Base-by-base conservation (phyloP, 1,140 invertebrate genomes). In the Aleiodes sp. region DNA sequence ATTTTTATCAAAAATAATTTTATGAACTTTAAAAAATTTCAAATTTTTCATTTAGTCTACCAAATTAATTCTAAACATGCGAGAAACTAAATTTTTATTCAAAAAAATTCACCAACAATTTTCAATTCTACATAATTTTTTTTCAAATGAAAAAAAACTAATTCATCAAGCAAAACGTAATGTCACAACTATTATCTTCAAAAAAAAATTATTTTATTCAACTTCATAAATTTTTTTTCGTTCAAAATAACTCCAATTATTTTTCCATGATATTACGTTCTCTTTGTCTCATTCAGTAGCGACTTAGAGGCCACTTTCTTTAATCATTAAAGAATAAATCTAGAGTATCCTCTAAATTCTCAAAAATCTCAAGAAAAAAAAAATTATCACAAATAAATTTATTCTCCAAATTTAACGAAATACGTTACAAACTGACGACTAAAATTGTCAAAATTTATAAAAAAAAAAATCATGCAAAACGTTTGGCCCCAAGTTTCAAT, bases 181-280 rank as follows among this genome's bases (percentile, higher is more conserved):
- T 57, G 52, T 66, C 52, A 39, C 29, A 28, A 24, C n/a, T 56
- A 35, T 60, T 24, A 9, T n/a, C n/a, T n/a, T n/a, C n/a, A n/a
- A 46, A 28, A 21, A 68, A 14, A 19, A 70, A 33, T 39, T 37
- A 21, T 59, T 12, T 56, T 6, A 31, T 43, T 12, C 4, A 37
- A 10, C 26, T 43, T 31, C 46, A 28, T 21, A 68, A 3, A 67
- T 14, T 24, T 57, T 37, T 68, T 28, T 60, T 10, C 9, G 33
- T 43, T 37, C 10, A n/a, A 66, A 16, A 46, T 35, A 56, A 35
- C 35, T 43, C 29, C 8, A 66, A 60, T 28, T 8, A 43, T 12
- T n/a, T n/a, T n/a, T n/a, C n/a, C n/a, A 64, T 71, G 64, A 74
- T 52, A 74, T 68, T 68, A 70, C 65, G 33, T 74, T 70, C 63